A percentile compares a stretch with the other conserved stretches of the same genome.
Conservation (phyloP, 2,888 invertebrate genomes). For the Nymphalis urticae region DNA sequence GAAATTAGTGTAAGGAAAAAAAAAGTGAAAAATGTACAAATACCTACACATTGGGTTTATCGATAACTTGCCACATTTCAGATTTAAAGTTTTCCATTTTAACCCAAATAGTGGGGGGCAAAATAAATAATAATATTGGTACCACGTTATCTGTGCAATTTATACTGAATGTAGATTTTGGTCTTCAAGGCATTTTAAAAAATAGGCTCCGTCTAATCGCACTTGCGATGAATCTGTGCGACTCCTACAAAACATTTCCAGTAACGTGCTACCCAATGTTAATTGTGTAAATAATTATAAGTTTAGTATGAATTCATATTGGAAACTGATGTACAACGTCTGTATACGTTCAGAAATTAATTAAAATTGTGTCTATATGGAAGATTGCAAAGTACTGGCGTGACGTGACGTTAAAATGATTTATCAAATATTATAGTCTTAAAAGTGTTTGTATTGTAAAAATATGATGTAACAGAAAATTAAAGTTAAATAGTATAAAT, state of each 20-base stretch:
- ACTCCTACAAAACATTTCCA: conserved; percentile 9
- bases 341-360: conserved; percentile 74
- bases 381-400: conserved; percentile 51
- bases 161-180: conserved; percentile 19
- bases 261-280: conserved; percentile 32
- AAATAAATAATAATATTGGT: conserved; percentile 25
- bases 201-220: conserved; percentile 13
- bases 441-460: not conserved
- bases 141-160: conserved; percentile 33
- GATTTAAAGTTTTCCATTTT: conserved; percentile 21
- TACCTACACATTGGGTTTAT: conserved; percentile 32
- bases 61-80: conserved; percentile 38
- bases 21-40: conserved; percentile 41
- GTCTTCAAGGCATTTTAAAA: conserved; percentile 31
- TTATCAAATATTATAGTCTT: conserved; percentile 1
- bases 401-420: conserved; percentile 44
- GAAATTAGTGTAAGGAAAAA: conserved; percentile 24
- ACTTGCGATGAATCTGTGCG: conserved; percentile 9
- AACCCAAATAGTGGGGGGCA: conserved; percentile 27
- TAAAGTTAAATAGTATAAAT: not conserved
- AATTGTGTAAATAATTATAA: conserved; percentile 63
- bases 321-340: conserved; percentile 80
- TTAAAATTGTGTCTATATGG: conserved; percentile 60
- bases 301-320: conserved; percentile 64
- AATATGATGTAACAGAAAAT: not conserved